Conservation (phyloP, 2,797 vertebrate species). For the Ctenochaetus hawaiiensis region DNA sequence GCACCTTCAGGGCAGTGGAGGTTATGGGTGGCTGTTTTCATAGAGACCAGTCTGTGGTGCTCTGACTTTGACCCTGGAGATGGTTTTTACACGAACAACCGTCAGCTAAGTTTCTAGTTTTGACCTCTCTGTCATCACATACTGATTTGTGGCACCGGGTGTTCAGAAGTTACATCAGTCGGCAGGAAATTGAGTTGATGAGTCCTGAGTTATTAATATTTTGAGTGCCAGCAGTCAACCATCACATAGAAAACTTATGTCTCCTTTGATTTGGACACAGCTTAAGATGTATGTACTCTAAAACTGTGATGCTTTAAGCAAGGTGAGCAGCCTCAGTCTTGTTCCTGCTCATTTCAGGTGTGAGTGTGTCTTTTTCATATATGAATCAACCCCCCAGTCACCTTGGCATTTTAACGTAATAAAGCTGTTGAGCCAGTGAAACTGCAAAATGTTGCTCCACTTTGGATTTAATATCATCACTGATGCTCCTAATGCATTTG, state of each 20-base stretch:
- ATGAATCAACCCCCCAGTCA: neutral
- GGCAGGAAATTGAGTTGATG: constrained; percentile 46
- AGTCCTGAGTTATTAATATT: constrained; percentile 16
- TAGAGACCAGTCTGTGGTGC: constrained; percentile 13
- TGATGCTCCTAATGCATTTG: neutral
- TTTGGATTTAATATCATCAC: neutral
- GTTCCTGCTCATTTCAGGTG: neutral
- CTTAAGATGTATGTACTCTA: neutral
- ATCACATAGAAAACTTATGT: neutral
- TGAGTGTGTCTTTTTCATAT: neutral
- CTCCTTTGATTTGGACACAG: neutral
- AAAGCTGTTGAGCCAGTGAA: neutral
- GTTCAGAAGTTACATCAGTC: constrained; percentile 13
- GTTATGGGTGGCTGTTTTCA: constrained; percentile 47
- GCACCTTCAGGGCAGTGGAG: constrained; percentile 45
- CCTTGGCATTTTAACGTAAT: constrained; percentile 28
- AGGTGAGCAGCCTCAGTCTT: neutral
- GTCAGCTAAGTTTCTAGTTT: constrained; percentile 48
- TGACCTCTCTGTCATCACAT: constrained; percentile 54
- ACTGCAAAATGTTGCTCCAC: neutral
- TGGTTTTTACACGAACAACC: constrained; percentile 46
- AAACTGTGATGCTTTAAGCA: neutral
- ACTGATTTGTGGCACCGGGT: constrained; percentile 12
- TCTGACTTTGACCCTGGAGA: constrained; percentile 42
- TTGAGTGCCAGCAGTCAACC: neutral